These are phyloP conservation scores for Galendromus occidentalis DNA, from an alignment of 1,140 invertebrate genomes.

Conservation along the genomic window DNA sequence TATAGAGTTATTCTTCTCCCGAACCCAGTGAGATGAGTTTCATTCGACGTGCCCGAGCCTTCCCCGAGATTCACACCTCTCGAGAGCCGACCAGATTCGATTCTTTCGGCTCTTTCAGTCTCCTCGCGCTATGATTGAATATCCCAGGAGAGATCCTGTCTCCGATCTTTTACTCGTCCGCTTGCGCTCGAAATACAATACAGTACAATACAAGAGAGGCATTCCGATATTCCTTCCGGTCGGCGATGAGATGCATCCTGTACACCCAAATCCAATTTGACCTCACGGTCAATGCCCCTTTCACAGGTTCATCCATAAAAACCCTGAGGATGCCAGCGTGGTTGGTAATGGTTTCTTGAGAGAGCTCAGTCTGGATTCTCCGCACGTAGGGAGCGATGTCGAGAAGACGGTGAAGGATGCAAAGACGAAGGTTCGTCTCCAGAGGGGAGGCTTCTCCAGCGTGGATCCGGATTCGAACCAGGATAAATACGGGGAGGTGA, in stretches of 20 bases:
- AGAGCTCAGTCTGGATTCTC: constrained; percentile 62
- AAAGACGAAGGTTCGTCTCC: constrained; percentile 66
- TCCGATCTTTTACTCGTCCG: background rate
- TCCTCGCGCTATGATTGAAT: no score
- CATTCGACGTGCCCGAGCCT: no score
- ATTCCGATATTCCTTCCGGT: background rate
- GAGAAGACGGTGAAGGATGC: constrained; percentile 47
- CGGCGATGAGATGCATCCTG: background rate
- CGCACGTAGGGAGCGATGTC: constrained; percentile 44
- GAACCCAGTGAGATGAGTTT: no score
- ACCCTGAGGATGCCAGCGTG: constrained; percentile 75
- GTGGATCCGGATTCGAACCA: constrained; percentile 64
- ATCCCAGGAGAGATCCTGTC: no score
- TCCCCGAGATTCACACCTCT: no score
- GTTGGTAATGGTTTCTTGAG: constrained; percentile 80
- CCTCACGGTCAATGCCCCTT: constrained; percentile 14
- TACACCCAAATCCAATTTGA: background rate
- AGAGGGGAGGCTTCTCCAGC: constrained; percentile 85
- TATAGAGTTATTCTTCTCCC: constrained; percentile 11
- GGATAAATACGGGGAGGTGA: background rate
- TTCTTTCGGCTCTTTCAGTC: no score
- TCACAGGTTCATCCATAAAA: constrained; percentile 73
- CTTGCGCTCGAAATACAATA: background rate
- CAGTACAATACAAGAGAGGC: background rate
- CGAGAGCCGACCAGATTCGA: no score